Conservation (phyloP, 2,113 vertebrate genomes). For the Bostrychus sinensis region DNA sequence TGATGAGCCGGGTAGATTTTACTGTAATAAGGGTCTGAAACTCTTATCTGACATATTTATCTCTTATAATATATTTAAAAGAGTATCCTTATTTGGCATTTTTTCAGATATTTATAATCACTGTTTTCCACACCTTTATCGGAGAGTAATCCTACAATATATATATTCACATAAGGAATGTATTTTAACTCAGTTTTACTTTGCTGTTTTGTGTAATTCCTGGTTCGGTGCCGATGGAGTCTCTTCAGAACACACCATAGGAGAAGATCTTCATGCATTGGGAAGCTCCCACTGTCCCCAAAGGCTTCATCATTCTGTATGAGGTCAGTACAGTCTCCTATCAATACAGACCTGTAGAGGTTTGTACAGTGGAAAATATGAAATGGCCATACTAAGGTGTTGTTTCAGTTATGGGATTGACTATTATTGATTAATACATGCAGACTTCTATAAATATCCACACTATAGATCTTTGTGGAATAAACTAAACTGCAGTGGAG, state of each 20-base stretch:
- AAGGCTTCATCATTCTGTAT: slow-evolving; percentile 95
- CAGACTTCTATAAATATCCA: neutral
- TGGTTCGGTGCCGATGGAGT: slow-evolving; percentile 90
- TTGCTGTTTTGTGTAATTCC: slow-evolving; percentile 81
- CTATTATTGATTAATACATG: too few relatives aligned
- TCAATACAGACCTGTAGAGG: neutral
- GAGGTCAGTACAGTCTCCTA: slow-evolving; percentile 81
- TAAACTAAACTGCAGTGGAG: too few relatives aligned
- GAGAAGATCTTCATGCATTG: slow-evolving; percentile 99
- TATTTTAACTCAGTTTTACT: too few relatives aligned
- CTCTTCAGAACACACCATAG: slow-evolving; percentile 93
- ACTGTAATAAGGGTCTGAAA: neutral
- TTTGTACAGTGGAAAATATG: too few relatives aligned
- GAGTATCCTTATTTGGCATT: too few relatives aligned
- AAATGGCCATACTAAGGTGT: too few relatives aligned
- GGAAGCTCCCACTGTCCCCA: slow-evolving; percentile 97
- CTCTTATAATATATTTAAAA: neutral
- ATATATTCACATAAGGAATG: too few relatives aligned
- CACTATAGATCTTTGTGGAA: neutral
- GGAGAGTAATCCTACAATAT: too few relatives aligned
- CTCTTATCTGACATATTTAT: neutral
- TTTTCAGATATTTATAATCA: too few relatives aligned
- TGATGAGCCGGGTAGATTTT: slow-evolving; percentile 32
- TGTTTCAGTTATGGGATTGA: too few relatives aligned
- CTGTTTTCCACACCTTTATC: too few relatives aligned